Conservation (phyloP, 1,140 invertebrate species). For the Delia radicum region DNA sequence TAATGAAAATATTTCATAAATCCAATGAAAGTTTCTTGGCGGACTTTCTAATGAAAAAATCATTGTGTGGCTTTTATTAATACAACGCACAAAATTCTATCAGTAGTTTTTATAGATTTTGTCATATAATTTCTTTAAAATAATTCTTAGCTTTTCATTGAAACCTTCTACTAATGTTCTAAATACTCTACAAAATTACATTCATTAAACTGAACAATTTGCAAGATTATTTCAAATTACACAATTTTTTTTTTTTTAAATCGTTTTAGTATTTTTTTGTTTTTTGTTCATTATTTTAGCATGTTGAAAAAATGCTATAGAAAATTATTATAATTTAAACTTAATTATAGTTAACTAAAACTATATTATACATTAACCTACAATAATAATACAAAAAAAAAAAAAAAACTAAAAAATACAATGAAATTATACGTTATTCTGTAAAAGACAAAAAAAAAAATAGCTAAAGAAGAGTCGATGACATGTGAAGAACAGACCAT, state of each 20-base stretch:
- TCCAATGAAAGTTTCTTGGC: too few relatives aligned
- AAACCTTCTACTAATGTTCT: too few relatives aligned
- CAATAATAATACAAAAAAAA: not conserved
- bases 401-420: not conserved
- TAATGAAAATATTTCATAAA: too few relatives aligned
- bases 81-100: too few relatives aligned
- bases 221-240: too few relatives aligned
- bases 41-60: too few relatives aligned
- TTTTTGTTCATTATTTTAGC: not conserved
- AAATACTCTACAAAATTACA: not conserved
- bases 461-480: not conserved
- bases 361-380: not conserved
- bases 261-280: too few relatives aligned
- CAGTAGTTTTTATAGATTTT: too few relatives aligned
- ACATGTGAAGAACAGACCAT: not conserved
- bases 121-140: too few relatives aligned
- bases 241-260: too few relatives aligned
- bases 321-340: not conserved
- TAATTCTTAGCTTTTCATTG: too few relatives aligned
- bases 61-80: too few relatives aligned
- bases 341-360: not conserved
- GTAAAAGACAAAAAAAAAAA: not conserved
- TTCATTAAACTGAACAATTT: not conserved
- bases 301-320: not conserved
- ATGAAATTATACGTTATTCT: not conserved